phyloP scores from a whole-genome alignment of 2,888 invertebrate species.

The Callosobruchus maculatus region DNA sequence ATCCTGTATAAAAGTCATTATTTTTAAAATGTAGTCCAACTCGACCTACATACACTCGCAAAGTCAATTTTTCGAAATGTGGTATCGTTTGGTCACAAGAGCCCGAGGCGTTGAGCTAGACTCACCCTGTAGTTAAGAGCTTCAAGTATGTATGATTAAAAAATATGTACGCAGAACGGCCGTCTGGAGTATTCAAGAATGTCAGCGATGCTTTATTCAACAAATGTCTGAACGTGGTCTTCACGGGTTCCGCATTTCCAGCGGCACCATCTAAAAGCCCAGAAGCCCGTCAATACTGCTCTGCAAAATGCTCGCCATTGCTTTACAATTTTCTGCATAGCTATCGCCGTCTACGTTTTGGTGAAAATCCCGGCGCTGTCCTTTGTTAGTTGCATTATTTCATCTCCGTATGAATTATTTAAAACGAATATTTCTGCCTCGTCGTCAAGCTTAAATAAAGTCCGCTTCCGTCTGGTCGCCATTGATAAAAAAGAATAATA shows the following conservation, averaged over 20 bases:
- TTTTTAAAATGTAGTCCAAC: no score
- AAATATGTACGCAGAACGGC: conserved; percentile 47
- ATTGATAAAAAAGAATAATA: background rate
- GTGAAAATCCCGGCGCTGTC: background rate
- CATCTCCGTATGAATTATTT: background rate
- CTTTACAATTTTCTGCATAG: conserved; percentile 14
- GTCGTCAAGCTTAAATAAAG: background rate
- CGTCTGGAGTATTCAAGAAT: conserved; percentile 46
- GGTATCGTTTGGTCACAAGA: no score
- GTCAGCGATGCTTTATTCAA: conserved; percentile 43
- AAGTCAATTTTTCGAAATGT: no score
- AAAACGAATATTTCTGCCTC: background rate
- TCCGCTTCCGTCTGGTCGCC: background rate
- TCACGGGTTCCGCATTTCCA: conserved; percentile 41
- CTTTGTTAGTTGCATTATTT: background rate
- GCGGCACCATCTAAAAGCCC: conserved; percentile 34
- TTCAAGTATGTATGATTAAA: conserved; percentile 42
- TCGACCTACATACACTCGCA: no score
- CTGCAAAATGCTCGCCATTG: conserved; percentile 13
- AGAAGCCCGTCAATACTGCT: conserved; percentile 19
- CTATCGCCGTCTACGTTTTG: conserved; percentile 5
- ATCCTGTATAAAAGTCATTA: no score
- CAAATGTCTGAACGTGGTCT: conserved; percentile 38
- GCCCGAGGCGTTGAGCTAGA: no score
- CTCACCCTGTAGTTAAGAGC: conserved; percentile 39